Evolutionary conservation across 2,888 invertebrate species (phyloP).

Genomic region (Eudasyphora cyanicolor): DNA sequence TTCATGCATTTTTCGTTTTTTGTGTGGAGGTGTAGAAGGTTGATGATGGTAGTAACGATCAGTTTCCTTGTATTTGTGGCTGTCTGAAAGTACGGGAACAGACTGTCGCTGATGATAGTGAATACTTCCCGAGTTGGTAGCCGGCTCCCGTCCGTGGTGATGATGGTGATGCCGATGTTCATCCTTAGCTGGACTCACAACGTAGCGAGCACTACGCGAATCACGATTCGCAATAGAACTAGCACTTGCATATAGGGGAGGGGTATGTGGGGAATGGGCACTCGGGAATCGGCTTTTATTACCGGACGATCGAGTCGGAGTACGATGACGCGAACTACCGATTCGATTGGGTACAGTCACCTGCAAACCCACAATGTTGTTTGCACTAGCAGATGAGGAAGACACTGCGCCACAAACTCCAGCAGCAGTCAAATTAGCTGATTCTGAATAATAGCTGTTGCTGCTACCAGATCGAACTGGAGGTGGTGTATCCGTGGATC

Average conservation of each 20-base stretch:
- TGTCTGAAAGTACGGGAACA: slow-evolving; percentile 68
- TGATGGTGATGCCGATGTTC: slow-evolving; percentile 69
- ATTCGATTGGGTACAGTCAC: slow-evolving; percentile 76
- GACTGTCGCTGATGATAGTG: slow-evolving; percentile 75
- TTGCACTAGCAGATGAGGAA: slow-evolving; percentile 36
- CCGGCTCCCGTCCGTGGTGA: slow-evolving; percentile 69
- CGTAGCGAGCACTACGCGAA: slow-evolving; percentile 72
- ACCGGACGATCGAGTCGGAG: slow-evolving; percentile 70
- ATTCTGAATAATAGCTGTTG: slow-evolving; percentile 73
- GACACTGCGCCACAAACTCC: slow-evolving; percentile 16
- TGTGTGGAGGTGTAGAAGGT: slow-evolving; percentile 77
- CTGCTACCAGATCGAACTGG: slow-evolving; percentile 75
- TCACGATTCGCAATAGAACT: slow-evolving; percentile 64
- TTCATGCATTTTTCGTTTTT: slow-evolving; percentile 77
- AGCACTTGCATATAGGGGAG: slow-evolving; percentile 71
- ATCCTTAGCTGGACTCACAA: slow-evolving; percentile 72
- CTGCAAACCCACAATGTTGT: slow-evolving; percentile 70
- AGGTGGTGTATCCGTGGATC: slow-evolving; percentile 78
- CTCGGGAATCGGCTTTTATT: slow-evolving; percentile 71
- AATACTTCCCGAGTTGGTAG: slow-evolving; percentile 67
- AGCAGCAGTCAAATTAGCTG: slow-evolving; percentile 48
- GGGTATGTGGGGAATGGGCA: slow-evolving; percentile 79
- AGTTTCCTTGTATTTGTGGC: slow-evolving; percentile 72
- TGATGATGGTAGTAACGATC: slow-evolving; percentile 78
- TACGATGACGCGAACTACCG: slow-evolving; percentile 71